phyloP scores from a whole-genome alignment of 2,888 invertebrate species.

The Abrostola triplasia region DNA sequence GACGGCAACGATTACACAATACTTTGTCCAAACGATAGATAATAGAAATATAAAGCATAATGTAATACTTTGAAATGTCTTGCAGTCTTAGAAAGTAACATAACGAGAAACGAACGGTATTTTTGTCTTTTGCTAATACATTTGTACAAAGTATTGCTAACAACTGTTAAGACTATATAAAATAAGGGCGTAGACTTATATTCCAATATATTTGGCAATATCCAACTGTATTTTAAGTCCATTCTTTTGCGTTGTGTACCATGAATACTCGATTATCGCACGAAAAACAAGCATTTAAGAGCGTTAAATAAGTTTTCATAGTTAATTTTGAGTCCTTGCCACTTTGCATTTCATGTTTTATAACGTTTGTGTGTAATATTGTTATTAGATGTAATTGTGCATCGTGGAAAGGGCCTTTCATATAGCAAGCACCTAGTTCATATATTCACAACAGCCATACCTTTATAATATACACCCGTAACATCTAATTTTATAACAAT shows the following conservation, averaged over 20 bases:
- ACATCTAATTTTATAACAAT: constrained; percentile 78
- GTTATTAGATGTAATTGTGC: constrained; percentile 9
- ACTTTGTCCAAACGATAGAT: constrained; percentile 69
- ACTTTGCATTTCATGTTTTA: constrained; percentile 6
- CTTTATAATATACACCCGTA: constrained; percentile 76
- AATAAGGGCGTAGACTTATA: constrained; percentile 42
- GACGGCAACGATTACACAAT: constrained; percentile 63
- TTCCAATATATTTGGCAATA: constrained; percentile 58
- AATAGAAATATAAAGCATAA: constrained; percentile 52
- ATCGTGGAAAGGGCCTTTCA: constrained; percentile 28
- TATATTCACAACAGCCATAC: constrained; percentile 73
- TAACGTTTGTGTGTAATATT: not conserved
- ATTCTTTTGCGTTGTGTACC: constrained; percentile 17
- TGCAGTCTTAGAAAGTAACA: constrained; percentile 68
- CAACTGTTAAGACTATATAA: constrained; percentile 50
- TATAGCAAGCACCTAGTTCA: constrained; percentile 71
- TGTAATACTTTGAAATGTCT: constrained; percentile 67
- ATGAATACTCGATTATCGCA: constrained; percentile 18
- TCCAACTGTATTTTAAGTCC: constrained; percentile 46
- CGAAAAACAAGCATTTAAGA: constrained; percentile 15
- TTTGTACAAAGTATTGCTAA: constrained; percentile 68
- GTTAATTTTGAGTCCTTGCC: constrained; percentile 22
- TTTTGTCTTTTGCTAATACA: constrained; percentile 49
- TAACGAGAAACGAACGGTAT: constrained; percentile 58
- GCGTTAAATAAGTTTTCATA: constrained; percentile 24